Evolutionary conservation across 2,113 vertebrate species (phyloP).

Genomic region (Recurvirostra avosetta): DNA sequence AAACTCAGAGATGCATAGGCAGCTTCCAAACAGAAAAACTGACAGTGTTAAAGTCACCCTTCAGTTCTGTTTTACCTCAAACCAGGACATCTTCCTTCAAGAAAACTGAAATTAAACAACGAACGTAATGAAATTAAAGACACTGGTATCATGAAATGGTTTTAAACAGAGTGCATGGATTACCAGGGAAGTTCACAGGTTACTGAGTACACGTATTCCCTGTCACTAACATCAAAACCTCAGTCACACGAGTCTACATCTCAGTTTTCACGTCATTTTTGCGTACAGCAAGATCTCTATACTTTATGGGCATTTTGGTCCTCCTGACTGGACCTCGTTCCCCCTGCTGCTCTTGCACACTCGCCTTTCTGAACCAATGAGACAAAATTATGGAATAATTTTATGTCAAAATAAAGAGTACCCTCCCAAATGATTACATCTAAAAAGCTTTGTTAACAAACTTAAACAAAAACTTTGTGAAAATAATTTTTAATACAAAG

Average conservation of each 20-base stretch:
- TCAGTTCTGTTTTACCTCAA: not conserved
- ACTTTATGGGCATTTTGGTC: not conserved
- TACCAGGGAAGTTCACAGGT: not conserved
- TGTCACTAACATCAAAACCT: not conserved
- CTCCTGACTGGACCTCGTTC: not conserved
- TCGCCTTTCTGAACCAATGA: not conserved
- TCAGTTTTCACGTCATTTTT: not conserved
- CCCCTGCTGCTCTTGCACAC: not conserved
- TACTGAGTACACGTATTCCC: not conserved
- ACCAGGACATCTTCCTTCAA: not conserved
- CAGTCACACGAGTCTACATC: not conserved
- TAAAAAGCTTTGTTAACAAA: not conserved
- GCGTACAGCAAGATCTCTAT: not conserved
- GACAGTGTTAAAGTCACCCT: not conserved
- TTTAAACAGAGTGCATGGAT: not conserved
- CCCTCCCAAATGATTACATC: not conserved
- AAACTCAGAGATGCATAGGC: not conserved
- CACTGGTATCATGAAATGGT: rapidly evolving
- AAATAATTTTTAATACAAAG: not conserved
- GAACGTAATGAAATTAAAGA: not conserved
- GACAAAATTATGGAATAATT: not conserved
- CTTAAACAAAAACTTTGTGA: rapidly evolving
- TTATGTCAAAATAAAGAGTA: not conserved
- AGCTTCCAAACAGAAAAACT: not conserved
- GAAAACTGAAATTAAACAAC: not conserved